Conservation (phyloP, 2,888 invertebrate genomes). For the Lithophane semibrunnea region DNA sequence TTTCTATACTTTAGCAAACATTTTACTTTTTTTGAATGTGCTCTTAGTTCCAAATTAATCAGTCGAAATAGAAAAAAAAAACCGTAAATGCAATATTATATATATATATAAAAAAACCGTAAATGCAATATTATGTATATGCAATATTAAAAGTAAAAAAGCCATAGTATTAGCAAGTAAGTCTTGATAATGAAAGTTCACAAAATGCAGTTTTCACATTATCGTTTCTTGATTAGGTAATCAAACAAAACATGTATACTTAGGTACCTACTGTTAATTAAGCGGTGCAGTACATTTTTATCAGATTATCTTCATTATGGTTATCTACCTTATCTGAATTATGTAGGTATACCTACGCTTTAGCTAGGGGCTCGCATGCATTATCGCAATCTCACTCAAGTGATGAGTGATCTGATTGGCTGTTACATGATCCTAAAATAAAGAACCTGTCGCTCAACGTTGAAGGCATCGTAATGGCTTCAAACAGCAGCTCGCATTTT, state of each 20-base stretch:
- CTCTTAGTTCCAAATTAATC: background rate
- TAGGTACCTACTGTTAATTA: background rate
- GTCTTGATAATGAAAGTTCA: background rate
- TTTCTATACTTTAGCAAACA: background rate
- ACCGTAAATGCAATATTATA: too few species aligned
- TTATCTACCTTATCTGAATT: background rate
- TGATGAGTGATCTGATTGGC: conserved; percentile 39
- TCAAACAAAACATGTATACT: background rate
- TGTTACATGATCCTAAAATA: conserved; percentile 43
- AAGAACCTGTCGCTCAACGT: conserved; percentile 57
- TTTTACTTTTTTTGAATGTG: background rate
- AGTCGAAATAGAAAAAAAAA: background rate
- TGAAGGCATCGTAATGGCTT: conserved; percentile 37
- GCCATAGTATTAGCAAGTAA: too few species aligned
- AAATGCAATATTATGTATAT: too few species aligned
- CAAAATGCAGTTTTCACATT: background rate
- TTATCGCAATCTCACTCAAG: conserved; percentile 27
- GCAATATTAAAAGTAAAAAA: too few species aligned
- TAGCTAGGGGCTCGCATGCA: background rate
- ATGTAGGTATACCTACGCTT: background rate
- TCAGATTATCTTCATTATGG: background rate
- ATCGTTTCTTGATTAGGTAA: background rate
- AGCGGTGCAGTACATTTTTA: background rate
- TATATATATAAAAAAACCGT: too few species aligned
- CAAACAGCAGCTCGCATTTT: conserved; percentile 31